Percentiles rank a stretch among this genome's conserved stretches.
phyloP scores from a whole-genome alignment of 2,888 invertebrate genomes.

The Papilio gigon region DNA sequence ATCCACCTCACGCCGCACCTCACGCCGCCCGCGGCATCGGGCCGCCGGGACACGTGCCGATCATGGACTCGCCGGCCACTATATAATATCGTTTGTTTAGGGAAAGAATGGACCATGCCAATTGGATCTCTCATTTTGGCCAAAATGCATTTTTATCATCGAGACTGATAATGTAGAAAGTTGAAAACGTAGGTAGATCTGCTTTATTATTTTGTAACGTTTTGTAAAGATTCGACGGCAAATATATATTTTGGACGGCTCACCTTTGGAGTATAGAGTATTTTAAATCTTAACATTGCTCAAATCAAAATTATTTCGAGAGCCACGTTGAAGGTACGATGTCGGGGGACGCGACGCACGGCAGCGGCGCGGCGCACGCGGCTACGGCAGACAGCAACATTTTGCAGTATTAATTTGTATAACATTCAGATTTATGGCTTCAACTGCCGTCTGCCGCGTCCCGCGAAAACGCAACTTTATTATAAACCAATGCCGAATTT shows the following conservation, averaged over 20 bases:
- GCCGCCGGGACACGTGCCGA: too few relatives aligned
- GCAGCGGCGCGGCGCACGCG: too few relatives aligned
- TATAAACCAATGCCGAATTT: constrained; percentile 69
- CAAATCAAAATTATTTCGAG: constrained; percentile 76
- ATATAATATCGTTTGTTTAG: constrained; percentile 53
- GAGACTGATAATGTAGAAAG: constrained; percentile 80
- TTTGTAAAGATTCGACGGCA: constrained; percentile 72
- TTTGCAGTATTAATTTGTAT: too few relatives aligned
- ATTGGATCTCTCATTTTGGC: constrained; percentile 78
- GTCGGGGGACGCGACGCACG: too few relatives aligned
- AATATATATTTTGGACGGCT: constrained; percentile 78
- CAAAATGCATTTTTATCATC: constrained; percentile 79
- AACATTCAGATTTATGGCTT: too few relatives aligned
- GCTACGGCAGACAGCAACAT: too few relatives aligned
- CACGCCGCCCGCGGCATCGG: too few relatives aligned
- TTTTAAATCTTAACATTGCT: constrained; percentile 76
- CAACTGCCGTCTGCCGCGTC: too few relatives aligned
- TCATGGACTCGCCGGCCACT: constrained; percentile 14
- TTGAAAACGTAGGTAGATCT: constrained; percentile 78
- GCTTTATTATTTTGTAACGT: constrained; percentile 77
- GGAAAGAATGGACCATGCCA: constrained; percentile 61
- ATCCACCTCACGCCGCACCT: constrained; percentile 1
- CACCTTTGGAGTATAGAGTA: constrained; percentile 76
- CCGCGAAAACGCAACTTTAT: too few relatives aligned
- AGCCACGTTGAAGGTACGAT: too few relatives aligned